Evolutionary conservation across 2,113 vertebrate genomes (phyloP).

Genomic region (Erythrocebus patas): DNA sequence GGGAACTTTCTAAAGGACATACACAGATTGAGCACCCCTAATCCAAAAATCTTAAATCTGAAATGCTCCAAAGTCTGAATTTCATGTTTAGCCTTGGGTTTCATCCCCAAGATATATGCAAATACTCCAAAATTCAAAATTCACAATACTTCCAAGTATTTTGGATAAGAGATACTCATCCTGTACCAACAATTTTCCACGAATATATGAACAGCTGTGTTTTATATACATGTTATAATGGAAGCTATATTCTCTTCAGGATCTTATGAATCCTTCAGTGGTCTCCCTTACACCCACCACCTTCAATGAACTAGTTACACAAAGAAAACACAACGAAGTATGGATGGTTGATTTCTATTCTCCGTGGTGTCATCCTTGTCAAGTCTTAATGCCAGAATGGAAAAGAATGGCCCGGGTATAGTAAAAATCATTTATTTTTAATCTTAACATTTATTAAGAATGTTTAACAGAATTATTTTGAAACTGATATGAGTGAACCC

Average conservation of each 20-base stretch:
- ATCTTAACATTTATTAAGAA: background rate
- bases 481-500: background rate
- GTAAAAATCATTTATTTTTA: slow-evolving; percentile 39
- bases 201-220: background rate
- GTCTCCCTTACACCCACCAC: slow-evolving; percentile 89
- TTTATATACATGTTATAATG: background rate
- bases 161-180: background rate
- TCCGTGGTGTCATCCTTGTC: slow-evolving; percentile 97
- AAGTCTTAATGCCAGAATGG: slow-evolving; percentile 96
- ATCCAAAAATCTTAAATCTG: background rate
- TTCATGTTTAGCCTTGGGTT: background rate
- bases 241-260: slow-evolving; percentile 81
- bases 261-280: slow-evolving; percentile 93
- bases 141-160: background rate
- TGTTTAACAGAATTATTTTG: background rate
- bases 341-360: slow-evolving; percentile 98
- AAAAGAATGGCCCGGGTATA: slow-evolving; percentile 96
- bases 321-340: slow-evolving; percentile 84
- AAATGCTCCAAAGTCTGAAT: background rate
- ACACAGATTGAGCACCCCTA: background rate
- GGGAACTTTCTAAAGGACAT: slow-evolving; percentile 21
- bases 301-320: slow-evolving; percentile 88
- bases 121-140: background rate
- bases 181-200: background rate
- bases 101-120: background rate